Base-by-base conservation (phyloP, 2,888 invertebrate genomes). In the Drosophila sordidapex region DNA sequence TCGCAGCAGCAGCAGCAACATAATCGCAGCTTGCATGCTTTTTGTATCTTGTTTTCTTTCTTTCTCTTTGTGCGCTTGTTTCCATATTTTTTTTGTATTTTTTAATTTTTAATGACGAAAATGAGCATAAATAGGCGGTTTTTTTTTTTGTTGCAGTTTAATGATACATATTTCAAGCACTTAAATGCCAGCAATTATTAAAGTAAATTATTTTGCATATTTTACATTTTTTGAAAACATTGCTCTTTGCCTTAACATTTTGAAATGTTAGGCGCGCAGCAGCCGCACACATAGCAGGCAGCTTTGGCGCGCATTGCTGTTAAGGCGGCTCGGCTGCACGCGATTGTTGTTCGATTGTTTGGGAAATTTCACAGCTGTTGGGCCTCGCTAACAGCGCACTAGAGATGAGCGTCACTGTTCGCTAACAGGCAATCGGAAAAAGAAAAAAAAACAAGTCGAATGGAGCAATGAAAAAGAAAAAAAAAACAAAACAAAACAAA, bases 341-440 rank as follows among this genome's bases (percentile, higher is more conserved):
- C 51, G 60, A 31, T 59, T 25, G 25, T 60, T 54, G 54, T 73
- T 46, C 76, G 79, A 73, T 78, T 78, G 81, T 75, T 78, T 80
- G 77, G 77, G 77, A 78, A 78, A 78, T 78, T 78, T 76, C 62
- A 68, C 78, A 78, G 78, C 78, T 81, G 78, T 67, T 77, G 56
- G 66, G 52, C 11, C 15, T 21, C 4, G 27, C 15, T 76, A 71
- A 80, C 78, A 80, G 71, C 18, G 43, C 52, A 25, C 51, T 76
- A 77, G 78, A 11, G 76, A 76, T 68, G 76, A 25, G 58, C 54
- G 38, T 21, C 56, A 49, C 68, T 81, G 81, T 72, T 60, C 61
- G 67, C 63, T 71, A 81, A 80, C 78, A 78, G 81, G 13, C 63
- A 58, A 25, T 38, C 57, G 65, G 52, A 73, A 66, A 65, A 63